A percentile compares a stretch with the other conserved stretches of the same genome.
phyloP scores from a whole-genome alignment of 2,113 vertebrate genomes.

The Triplophysa siluroides region DNA sequence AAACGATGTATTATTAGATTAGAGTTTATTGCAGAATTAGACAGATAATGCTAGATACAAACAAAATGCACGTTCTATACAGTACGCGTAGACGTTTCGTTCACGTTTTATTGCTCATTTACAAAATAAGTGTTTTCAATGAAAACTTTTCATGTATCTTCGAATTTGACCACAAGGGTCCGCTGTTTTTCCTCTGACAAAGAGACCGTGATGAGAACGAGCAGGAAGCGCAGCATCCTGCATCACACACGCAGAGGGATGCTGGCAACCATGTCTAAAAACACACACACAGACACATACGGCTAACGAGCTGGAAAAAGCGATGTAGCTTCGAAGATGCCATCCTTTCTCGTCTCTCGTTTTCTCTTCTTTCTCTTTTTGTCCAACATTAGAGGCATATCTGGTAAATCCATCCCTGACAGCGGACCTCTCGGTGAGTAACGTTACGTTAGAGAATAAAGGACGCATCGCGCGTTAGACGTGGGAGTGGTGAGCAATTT shows the following conservation, averaged over 20 bases:
- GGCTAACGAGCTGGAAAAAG: constrained; percentile 56
- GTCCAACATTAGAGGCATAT: constrained; percentile 39
- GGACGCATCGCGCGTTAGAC: constrained; percentile 8
- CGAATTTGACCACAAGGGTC: constrained; percentile 46
- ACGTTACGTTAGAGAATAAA: constrained; percentile 33
- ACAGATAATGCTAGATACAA: too few species aligned
- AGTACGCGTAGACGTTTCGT: too few species aligned
- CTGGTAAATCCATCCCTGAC: constrained; percentile 45
- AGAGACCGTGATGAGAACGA: constrained; percentile 31
- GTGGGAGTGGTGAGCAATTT: constrained; percentile 42
- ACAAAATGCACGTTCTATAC: too few species aligned
- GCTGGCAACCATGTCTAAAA: constrained; percentile 23
- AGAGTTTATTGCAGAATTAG: too few species aligned
- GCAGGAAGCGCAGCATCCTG: constrained; percentile 59
- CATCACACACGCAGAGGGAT: constrained; percentile 38
- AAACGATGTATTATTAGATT: too few species aligned
- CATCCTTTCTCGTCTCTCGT: constrained; percentile 55
- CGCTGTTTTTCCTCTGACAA: constrained; percentile 53
- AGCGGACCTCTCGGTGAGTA: constrained; percentile 52
- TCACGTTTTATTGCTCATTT: too few species aligned
- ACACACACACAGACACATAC: constrained; percentile 16
- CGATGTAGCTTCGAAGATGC: constrained; percentile 72
- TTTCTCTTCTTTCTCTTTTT: constrained; percentile 62
- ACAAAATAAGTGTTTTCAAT: too few species aligned
- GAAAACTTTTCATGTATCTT: too few species aligned